Evolutionary conservation across 2,797 vertebrate species (phyloP), one percentile per base, ranked within the genome.

Genomic region (Limosa lapponica): DNA sequence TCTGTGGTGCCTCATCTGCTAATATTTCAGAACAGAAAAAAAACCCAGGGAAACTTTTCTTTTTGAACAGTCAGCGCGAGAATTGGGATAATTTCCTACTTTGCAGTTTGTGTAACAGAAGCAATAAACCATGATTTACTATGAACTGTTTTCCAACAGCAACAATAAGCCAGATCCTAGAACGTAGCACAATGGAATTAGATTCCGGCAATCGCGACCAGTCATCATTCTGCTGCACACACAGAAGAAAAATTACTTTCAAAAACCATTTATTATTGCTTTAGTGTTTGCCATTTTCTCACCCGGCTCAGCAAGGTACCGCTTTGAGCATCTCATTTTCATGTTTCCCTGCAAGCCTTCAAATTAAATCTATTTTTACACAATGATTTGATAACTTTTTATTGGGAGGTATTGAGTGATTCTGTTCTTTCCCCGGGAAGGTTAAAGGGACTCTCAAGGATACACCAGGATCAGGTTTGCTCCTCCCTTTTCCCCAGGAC

Each of bases 51-150:
- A 80, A 80, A 48, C 5, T 22, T 82, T 10, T 6, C 18, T 46
- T 65, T 57, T 32, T 51, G 15, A 92, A 32, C 54, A 95, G 70
- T n/a, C 69, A 64, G 0, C 15, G 18, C 70, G 48, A 94, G 82
- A 64, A 59, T 0, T 28, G 46, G 66, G 58, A 54, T 52, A 34
- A 84, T 82, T 74, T 93, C 69, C 83, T 88, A 25, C 82, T 90
- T 54, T 71, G 71, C 36, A 48, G 58, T 57, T 85, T 72, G 17
- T n/a, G 13, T 12, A 69, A 51, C 75, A 85, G 89, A 41, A 92
- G 77, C 67, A 86, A 57, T 74, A 93, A 95, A 46, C 80, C 43
- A 24, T 36, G 82, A 90, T 91, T 93, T 80, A 91, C 46, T 87
- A 32, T 8, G 28, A 59, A 67, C 81, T 71, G 52, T 13, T 91